phyloP scores from a whole-genome alignment of 30 jellyfish, hydroid and myxozoan genomes.

The Aurelia aurita complex sp. Pacific region DNA sequence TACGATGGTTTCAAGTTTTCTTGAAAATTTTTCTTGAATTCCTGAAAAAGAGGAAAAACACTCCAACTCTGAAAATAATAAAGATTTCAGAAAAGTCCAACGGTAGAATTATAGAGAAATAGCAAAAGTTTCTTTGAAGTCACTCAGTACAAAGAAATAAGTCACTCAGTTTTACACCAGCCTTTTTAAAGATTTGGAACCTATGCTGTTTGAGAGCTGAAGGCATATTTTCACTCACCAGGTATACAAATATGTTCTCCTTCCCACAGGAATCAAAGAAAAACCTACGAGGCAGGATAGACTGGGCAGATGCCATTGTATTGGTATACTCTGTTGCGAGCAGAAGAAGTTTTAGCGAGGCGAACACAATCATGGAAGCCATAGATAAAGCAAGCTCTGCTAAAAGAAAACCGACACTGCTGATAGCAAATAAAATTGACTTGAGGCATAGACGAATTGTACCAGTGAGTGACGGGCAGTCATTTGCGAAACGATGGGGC shows the following conservation, averaged over 20 bases:
- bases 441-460: slow-evolving; percentile 54
- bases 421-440: slow-evolving; percentile 78
- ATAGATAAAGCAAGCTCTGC: slow-evolving; percentile 29
- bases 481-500: slow-evolving; percentile 56
- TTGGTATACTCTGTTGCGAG: slow-evolving; percentile 75
- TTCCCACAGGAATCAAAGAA: slow-evolving; percentile 43
- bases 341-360: slow-evolving; percentile 61
- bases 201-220: too few species aligned
- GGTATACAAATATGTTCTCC: background rate
- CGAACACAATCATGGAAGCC: slow-evolving; percentile 13
- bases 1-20: too few species aligned
- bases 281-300: slow-evolving; percentile 47
- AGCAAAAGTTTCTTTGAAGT: too few species aligned
- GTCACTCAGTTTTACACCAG: too few species aligned
- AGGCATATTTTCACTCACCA: too few species aligned
- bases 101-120: too few species aligned
- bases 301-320: slow-evolving; percentile 79
- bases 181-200: too few species aligned
- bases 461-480: slow-evolving; percentile 55
- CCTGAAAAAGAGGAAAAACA: too few species aligned
- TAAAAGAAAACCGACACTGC: slow-evolving; percentile 61
- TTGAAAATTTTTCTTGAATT: too few species aligned
- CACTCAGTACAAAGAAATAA: too few species aligned
- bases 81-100: too few species aligned
- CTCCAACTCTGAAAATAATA: too few species aligned